Percentiles rank a stretch among this genome's conserved stretches.
Evolutionary conservation across 1,140 invertebrate species (phyloP).

Genomic region (Sitobion miscanthi): DNA sequence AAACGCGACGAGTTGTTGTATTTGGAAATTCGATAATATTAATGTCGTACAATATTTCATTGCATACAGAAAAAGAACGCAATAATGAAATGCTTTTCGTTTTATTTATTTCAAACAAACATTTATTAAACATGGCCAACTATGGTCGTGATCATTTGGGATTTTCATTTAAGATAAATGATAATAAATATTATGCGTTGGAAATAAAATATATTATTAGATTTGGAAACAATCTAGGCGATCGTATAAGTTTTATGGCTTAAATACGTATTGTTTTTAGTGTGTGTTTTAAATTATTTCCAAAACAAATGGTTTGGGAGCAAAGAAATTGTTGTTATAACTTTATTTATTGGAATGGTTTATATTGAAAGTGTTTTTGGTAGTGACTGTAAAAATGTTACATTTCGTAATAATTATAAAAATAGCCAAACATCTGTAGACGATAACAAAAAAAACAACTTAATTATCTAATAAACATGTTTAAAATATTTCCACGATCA

Average conservation of each 20-base stretch:
- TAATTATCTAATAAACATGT: background rate
- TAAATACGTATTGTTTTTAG: constrained; percentile 7
- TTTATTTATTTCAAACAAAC: constrained; percentile 3
- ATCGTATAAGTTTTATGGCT: constrained; percentile 5
- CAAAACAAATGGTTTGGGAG: constrained; percentile 40
- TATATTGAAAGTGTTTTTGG: background rate
- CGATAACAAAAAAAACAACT: background rate
- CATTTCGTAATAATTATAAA: constrained; percentile 15
- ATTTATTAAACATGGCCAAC: background rate
- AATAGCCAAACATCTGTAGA: constrained; percentile 34
- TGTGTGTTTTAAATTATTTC: constrained; percentile 29
- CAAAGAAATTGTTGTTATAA: background rate
- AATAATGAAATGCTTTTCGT: constrained; percentile 4
- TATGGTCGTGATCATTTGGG: background rate
- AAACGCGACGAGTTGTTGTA: background rate
- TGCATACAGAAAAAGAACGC: background rate
- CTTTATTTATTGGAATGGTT: constrained; percentile 35
- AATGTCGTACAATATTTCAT: background rate
- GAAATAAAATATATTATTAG: constrained; percentile 42
- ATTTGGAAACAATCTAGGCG: constrained; percentile 27
- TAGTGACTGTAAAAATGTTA: background rate
- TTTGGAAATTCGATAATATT: background rate
- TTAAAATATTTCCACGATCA: background rate
- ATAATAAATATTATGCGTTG: constrained; percentile 13
- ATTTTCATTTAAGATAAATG: constrained; percentile 33